phyloP scores from a whole-genome alignment of 2,113 vertebrate genomes.

The Malurus elegans region DNA sequence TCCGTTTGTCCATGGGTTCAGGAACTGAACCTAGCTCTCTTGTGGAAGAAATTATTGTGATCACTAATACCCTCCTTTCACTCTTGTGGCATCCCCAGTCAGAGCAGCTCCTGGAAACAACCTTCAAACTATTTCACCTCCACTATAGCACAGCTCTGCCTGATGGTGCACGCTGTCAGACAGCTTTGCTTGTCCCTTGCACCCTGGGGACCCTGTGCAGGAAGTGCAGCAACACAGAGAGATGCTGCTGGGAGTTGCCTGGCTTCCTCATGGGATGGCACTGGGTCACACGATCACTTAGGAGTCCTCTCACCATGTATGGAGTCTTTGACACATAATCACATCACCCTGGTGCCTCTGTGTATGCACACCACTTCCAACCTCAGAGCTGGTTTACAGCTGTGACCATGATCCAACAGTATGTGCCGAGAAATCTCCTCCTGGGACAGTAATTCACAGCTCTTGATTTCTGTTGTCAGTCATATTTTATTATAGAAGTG shows the following conservation, averaged over 20 bases:
- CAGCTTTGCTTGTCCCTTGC: background rate
- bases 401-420: background rate
- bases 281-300: rapidly evolving
- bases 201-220: background rate
- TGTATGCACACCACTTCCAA: rapidly evolving
- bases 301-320: background rate
- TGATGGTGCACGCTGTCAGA: rapidly evolving
- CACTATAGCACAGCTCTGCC: background rate
- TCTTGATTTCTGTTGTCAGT: background rate
- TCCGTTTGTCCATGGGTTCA: background rate
- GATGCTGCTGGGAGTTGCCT: background rate
- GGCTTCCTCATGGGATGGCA: background rate
- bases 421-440: background rate
- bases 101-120: background rate
- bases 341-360: rapidly evolving
- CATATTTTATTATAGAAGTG: rapidly evolving
- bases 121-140: background rate
- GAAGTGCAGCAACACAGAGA: too few relatives aligned
- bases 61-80: background rate
- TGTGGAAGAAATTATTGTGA: background rate
- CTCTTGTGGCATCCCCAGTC: rapidly evolving
- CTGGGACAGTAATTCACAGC: too few relatives aligned
- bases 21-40: too few relatives aligned
- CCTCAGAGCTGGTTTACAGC: background rate
- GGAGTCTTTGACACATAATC: background rate